A percentile compares a stretch with the other conserved stretches of the same genome.
These are phyloP conservation scores for Sebastes kiyomatsui DNA, from an alignment of 2,797 vertebrate genomes.

Conservation along the genomic window DNA sequence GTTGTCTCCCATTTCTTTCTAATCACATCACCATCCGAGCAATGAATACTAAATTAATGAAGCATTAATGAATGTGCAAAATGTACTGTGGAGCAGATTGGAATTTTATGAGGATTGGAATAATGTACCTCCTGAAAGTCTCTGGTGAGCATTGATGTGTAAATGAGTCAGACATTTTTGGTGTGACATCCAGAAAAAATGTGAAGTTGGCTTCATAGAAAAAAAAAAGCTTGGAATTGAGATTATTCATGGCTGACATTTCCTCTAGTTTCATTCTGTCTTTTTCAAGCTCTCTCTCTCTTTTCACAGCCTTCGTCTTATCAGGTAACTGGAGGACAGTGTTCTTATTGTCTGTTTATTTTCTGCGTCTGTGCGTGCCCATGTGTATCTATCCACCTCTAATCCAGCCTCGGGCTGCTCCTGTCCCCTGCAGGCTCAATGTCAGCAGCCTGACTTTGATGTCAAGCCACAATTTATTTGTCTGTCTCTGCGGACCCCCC, in stretches of 20 bases:
- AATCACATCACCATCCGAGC: constrained; percentile 66
- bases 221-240: constrained; percentile 33
- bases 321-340: constrained; percentile 44
- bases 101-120: constrained; percentile 56
- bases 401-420: constrained; percentile 68
- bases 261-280: constrained; percentile 26
- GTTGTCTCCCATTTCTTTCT: constrained; percentile 67
- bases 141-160: constrained; percentile 64
- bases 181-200: constrained; percentile 35
- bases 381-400: constrained; percentile 52
- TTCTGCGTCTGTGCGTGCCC: constrained; percentile 37
- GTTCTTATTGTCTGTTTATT: constrained; percentile 57
- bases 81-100: constrained; percentile 59
- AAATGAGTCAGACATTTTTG: constrained; percentile 55
- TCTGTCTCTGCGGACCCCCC: constrained; percentile 62
- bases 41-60: constrained; percentile 77
- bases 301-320: constrained; percentile 20
- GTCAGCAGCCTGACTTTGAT: constrained; percentile 77
- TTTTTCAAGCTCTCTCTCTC: constrained; percentile 36
- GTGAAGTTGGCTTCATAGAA: constrained; percentile 17
- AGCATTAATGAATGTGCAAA: constrained; percentile 68
- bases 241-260: constrained; percentile 57
- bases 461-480: constrained; percentile 76
- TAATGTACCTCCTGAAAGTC: constrained; percentile 56
- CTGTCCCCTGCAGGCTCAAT: constrained; percentile 71